phyloP scores from a whole-genome alignment of 2,888 invertebrate species.

The Trachelus troglodyta region DNA sequence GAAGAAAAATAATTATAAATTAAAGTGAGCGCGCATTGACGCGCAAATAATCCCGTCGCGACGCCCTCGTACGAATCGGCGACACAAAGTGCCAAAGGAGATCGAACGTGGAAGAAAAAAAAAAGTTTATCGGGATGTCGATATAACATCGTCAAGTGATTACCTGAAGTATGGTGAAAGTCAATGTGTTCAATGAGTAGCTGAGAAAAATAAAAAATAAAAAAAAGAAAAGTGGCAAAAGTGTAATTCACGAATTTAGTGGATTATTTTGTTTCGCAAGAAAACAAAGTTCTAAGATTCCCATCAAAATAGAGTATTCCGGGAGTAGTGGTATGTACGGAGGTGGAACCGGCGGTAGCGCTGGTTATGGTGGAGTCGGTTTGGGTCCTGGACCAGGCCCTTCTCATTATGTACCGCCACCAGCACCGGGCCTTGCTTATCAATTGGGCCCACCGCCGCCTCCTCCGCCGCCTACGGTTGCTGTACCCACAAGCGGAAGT shows the following conservation, averaged over 20 bases:
- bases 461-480: constrained; percentile 42
- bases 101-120: neutral
- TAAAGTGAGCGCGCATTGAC: neutral
- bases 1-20: neutral
- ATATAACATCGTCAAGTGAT: neutral
- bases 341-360: constrained; percentile 52
- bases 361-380: constrained; percentile 57
- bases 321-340: constrained; percentile 60
- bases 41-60: neutral
- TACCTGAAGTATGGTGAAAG: neutral
- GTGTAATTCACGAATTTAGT: neutral
- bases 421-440: constrained; percentile 51
- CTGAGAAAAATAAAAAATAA: neutral
- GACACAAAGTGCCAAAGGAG: neutral
- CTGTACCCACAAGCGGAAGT: constrained; percentile 36
- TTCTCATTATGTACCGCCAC: constrained; percentile 56
- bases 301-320: constrained; percentile 61
- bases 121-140: neutral
- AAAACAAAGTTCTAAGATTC: neutral
- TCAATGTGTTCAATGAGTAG: neutral
- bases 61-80: neutral
- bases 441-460: constrained; percentile 56
- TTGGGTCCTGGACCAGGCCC: constrained; percentile 56
- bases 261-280: neutral
- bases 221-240: neutral